Evolutionary conservation across 2,888 invertebrate genomes (phyloP), one percentile per base, ranked within the genome.

Genomic region (Drosophila nr. fundita): DNA sequence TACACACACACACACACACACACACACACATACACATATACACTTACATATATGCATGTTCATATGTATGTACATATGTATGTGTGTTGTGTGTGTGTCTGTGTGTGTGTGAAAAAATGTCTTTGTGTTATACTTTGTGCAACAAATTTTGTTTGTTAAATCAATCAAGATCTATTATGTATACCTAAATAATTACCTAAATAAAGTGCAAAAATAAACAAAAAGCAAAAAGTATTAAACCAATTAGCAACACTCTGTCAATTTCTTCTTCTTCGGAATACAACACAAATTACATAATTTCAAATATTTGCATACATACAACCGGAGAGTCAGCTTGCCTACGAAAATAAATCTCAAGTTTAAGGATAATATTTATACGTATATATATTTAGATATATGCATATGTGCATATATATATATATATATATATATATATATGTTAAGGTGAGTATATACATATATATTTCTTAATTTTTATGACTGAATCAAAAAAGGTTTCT

Each of bases 121-220:
- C 65, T 73, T 75, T 78, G 78, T 78, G 75, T 78, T 78, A 77
- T 53, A 78, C 81, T 83, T 85, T 85, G 85, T 82, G 83, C 83
- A 66, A 80, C 71, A 74, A 45, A 77, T 72, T 80, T 76, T 76
- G 76, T 81, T 81, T 80, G 84, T 85, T 85, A 76, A 87, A 87
- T 86, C 85, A 84, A 89, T 89, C 85, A 80, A 82, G 73, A 82
- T 70, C 54, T 74, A 78, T 57, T 54, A 68, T 88, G 77, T 80
- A 77, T 84, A 84, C 68, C 86, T 88, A 83, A 83, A 83, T 88
- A 83, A 85, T 86, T 86, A 84, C 81, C 89, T 84, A 83, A 86
- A 88, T 89, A 87, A 89, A 87, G 76, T 81, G 79, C 78, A 87
- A 87, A 84, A 69, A 83, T 61, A 69, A 62, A 64, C 45, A 66